A percentile compares a stretch with the other conserved stretches of the same genome.
Evolutionary conservation across 2,113 vertebrate species (phyloP).

Genomic region (Cavia porcellus): DNA sequence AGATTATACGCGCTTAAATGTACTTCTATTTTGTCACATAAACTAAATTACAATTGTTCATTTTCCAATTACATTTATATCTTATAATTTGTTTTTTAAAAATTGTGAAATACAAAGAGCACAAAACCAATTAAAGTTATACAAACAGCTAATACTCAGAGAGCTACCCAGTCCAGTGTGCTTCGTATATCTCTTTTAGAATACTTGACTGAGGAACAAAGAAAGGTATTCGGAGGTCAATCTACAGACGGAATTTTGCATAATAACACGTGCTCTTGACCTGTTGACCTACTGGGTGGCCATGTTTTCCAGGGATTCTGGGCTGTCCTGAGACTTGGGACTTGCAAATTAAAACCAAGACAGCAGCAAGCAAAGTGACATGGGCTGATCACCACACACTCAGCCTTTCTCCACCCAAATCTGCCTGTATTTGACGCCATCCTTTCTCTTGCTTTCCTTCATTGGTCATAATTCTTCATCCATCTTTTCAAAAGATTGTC

Average conservation of each 20-base stretch:
- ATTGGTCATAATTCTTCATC: background rate
- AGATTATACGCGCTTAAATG: background rate
- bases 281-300: background rate
- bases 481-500: background rate
- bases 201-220: background rate
- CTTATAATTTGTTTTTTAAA: background rate
- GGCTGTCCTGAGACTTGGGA: background rate
- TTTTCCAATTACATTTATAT: background rate
- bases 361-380: background rate
- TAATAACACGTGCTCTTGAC: background rate
- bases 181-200: slow-evolving; percentile 19
- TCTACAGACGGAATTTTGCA: background rate
- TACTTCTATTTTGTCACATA: slow-evolving; percentile 7
- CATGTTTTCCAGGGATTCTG: background rate
- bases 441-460: background rate
- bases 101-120: background rate
- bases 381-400: background rate
- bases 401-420: background rate
- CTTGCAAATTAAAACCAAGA: background rate
- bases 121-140: slow-evolving; percentile 21
- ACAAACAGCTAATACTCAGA: background rate
- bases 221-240: background rate
- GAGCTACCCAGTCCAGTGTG: background rate
- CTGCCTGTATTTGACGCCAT: background rate
- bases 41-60: background rate